phyloP scores from a whole-genome alignment of 2,113 vertebrate species.

The Bagarius yarrelli region DNA sequence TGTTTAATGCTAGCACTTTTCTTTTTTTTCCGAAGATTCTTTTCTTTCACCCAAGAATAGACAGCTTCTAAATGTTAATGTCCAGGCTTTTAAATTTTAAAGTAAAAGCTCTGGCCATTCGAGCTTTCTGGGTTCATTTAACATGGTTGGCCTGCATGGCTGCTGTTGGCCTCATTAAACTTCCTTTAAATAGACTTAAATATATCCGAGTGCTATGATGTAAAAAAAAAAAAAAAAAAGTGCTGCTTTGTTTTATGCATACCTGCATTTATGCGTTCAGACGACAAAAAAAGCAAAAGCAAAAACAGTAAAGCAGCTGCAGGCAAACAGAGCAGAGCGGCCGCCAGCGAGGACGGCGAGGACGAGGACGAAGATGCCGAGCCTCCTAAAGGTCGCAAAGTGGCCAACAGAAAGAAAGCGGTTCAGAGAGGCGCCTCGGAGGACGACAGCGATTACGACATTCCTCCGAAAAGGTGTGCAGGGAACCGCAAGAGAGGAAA shows the following conservation, averaged over 20 bases:
- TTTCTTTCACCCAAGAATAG: background rate
- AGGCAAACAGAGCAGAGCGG: conserved; percentile 60
- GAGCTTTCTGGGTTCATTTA: background rate
- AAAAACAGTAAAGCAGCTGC: conserved; percentile 59
- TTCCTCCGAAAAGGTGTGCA: conserved; percentile 54
- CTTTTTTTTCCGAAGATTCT: too few relatives aligned
- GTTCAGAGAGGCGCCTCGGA: conserved; percentile 54
- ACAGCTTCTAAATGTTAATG: background rate
- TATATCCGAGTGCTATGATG: background rate
- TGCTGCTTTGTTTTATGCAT: background rate
- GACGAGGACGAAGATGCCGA: conserved; percentile 68
- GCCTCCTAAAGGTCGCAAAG: conserved; percentile 60
- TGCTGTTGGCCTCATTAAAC: background rate
- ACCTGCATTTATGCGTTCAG: conserved; percentile 47
- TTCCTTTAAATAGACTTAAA: background rate
- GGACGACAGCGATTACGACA: conserved; percentile 66
- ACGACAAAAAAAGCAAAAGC: conserved; percentile 50
- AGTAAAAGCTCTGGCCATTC: background rate
- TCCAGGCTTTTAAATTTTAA: background rate
- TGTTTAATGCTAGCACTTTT: background rate
- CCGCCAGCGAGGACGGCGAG: conserved; percentile 60
- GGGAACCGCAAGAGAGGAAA: conserved; percentile 62
- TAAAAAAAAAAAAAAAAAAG: too few relatives aligned
- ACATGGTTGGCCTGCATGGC: background rate
- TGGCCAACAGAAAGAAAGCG: conserved; percentile 61